Conservation (phyloP, 2,888 invertebrate species). For the Mongoloraphidia duomilia region DNA sequence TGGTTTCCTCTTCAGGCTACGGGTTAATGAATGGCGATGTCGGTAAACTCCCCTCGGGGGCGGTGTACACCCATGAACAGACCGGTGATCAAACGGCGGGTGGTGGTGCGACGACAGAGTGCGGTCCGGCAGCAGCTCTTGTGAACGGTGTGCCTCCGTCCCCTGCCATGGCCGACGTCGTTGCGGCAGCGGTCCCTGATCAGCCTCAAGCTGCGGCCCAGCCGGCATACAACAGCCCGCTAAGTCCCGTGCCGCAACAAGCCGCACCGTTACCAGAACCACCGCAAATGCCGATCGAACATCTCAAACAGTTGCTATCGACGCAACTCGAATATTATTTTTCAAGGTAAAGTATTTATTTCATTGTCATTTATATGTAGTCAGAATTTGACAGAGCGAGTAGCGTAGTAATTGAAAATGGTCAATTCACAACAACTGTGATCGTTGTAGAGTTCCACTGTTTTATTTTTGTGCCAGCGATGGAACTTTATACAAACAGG, state of each 20-base stretch:
- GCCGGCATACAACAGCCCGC: slow-evolving; percentile 19
- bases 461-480: too few species aligned
- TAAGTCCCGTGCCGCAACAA: slow-evolving; percentile 31
- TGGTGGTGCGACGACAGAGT: slow-evolving; percentile 20
- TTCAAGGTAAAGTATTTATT: slow-evolving; percentile 46
- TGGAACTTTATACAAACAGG: neutral
- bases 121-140: slow-evolving; percentile 14
- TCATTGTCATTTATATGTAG: neutral
- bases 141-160: slow-evolving; percentile 30
- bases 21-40: slow-evolving; percentile 76
- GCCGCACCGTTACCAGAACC: slow-evolving; percentile 33
- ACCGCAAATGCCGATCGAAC: slow-evolving; percentile 48
- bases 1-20: slow-evolving; percentile 38
- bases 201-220: slow-evolving; percentile 24
- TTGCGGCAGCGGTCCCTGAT: slow-evolving; percentile 25
- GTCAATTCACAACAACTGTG: neutral
- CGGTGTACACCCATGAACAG: slow-evolving; percentile 53
- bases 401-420: neutral
- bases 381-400: neutral
- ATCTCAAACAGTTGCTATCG: slow-evolving; percentile 63
- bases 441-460: too few species aligned
- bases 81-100: slow-evolving; percentile 36
- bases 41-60: slow-evolving; percentile 58
- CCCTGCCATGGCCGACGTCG: slow-evolving; percentile 29
- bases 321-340: slow-evolving; percentile 81